Evolutionary conservation across 1,140 invertebrate species (phyloP).

Genomic region (Drosophila pachea): DNA sequence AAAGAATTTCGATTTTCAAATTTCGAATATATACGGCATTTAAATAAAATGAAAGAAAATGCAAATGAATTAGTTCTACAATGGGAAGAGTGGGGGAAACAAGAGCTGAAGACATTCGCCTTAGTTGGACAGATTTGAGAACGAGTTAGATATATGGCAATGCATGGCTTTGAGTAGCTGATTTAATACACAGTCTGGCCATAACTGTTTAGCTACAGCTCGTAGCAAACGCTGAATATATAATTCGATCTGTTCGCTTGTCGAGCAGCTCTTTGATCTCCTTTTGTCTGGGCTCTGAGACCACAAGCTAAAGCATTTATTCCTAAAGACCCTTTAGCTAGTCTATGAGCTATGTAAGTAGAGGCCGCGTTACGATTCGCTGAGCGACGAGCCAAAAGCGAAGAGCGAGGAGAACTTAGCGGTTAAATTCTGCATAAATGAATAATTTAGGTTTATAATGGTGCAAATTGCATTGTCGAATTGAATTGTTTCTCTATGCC

Average conservation of each 20-base stretch:
- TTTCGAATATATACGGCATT: too few relatives aligned
- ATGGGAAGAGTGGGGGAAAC: too few relatives aligned
- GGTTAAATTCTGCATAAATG: slow-evolving; percentile 71
- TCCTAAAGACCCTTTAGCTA: slow-evolving; percentile 45
- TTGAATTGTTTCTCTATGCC: slow-evolving; percentile 67
- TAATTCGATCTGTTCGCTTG: not conserved
- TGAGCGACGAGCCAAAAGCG: slow-evolving; percentile 22
- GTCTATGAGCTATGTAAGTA: slow-evolving; percentile 6
- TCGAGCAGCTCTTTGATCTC: not conserved
- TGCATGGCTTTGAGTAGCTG: too few relatives aligned
- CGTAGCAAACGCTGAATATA: too few relatives aligned
- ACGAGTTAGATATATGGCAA: too few relatives aligned
- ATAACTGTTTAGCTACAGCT: too few relatives aligned
- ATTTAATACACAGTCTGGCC: too few relatives aligned
- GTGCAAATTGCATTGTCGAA: slow-evolving; percentile 66
- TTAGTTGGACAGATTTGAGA: too few relatives aligned
- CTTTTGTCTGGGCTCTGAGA: not conserved
- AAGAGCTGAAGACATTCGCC: too few relatives aligned
- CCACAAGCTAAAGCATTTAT: slow-evolving; percentile 3
- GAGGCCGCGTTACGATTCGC: slow-evolving; percentile 54
- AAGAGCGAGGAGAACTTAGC: slow-evolving; percentile 50
- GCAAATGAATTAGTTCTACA: too few relatives aligned
- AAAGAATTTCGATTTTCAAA: too few relatives aligned
- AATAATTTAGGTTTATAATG: slow-evolving; percentile 72
- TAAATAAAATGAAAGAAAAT: too few relatives aligned